phyloP scores from a whole-genome alignment of 2,888 invertebrate species.

The Clitarchus hookeri region DNA sequence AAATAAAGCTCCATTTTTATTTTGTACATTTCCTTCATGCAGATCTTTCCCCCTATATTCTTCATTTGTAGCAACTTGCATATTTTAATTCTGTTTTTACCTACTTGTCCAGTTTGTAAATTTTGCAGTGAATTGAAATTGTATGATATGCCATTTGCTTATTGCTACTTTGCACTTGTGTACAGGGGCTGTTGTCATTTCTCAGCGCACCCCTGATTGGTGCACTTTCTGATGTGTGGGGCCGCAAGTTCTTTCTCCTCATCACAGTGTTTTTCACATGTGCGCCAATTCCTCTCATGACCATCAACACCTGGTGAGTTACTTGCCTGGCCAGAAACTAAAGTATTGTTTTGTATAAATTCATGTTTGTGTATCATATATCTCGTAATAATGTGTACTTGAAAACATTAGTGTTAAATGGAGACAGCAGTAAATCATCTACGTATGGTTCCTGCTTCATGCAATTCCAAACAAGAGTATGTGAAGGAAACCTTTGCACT shows the following conservation, averaged over 20 bases:
- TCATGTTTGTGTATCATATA: no score
- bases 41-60: neutral
- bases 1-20: no score
- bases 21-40: neutral
- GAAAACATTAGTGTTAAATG: no score
- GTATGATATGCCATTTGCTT: no score
- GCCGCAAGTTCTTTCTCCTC: conserved; percentile 95
- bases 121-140: neutral
- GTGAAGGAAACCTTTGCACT: no score
- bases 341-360: neutral
- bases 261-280: conserved; percentile 99
- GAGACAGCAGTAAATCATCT: no score
- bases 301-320: conserved; percentile 90
- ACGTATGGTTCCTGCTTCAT: no score
- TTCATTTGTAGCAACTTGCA: no score
- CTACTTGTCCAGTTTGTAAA: no score
- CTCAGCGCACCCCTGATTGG: conserved; percentile 96
- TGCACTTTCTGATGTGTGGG: conserved; percentile 97
- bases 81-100: no score
- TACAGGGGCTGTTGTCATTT: conserved; percentile 91
- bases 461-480: no score
- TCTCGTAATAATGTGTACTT: no score
- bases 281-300: conserved; percentile 98
- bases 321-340: neutral
- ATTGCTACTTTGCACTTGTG: conserved; percentile 39